These are phyloP conservation scores for Lepilemur septentrionalis DNA, from an alignment of 2,797 vertebrate genomes.

Conservation along the genomic window DNA sequence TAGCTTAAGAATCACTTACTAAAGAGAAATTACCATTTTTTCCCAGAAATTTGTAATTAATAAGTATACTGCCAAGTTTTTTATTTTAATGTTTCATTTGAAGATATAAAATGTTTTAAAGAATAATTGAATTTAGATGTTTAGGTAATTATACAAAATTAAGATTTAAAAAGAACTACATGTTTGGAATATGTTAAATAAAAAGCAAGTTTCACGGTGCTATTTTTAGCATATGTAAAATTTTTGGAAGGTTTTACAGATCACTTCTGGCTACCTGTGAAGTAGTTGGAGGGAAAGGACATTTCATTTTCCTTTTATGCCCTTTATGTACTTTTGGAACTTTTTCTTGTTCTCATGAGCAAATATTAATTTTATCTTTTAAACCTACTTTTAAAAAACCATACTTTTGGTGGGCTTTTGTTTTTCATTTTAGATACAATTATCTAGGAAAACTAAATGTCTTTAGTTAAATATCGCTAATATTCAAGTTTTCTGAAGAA, in stretches of 20 bases:
- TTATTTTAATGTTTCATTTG: slow-evolving; percentile 14
- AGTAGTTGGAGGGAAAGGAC: not conserved
- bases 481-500: not conserved
- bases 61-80: not conserved
- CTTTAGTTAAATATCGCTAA: not conserved
- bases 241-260: not conserved
- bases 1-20: not conserved
- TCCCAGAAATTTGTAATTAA: not conserved
- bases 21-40: not conserved
- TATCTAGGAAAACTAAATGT: not conserved
- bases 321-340: not conserved
- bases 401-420: not conserved
- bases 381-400: not conserved
- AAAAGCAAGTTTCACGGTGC: not conserved
- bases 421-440: not conserved
- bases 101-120: slow-evolving; percentile 12
- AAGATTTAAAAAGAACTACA: not conserved
- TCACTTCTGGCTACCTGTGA: not conserved
- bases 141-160: not conserved
- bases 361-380: not conserved
- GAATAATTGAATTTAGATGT: not conserved
- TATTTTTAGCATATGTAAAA: slow-evolving; percentile 8
- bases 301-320: not conserved
- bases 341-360: slow-evolving; percentile 7
- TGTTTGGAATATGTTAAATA: slow-evolving; percentile 14